Evolutionary conservation across 2,888 invertebrate species (phyloP), one percentile per base, ranked within the genome.

Genomic region (Salticus scenicus): DNA sequence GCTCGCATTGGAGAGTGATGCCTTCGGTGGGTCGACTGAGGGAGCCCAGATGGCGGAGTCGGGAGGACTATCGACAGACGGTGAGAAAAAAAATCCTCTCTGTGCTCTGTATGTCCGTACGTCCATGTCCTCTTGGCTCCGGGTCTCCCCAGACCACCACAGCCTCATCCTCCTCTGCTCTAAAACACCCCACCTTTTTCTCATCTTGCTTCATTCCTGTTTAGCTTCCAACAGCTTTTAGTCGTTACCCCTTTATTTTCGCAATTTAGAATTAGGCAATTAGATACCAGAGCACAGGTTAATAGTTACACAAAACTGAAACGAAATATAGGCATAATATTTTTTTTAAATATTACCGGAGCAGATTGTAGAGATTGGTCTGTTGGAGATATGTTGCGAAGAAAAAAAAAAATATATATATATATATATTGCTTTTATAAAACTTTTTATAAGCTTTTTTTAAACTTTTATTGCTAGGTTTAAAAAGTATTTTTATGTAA

Each of bases 1-100:
- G 77, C 72, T 73, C 76, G 20, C 14, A 24, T n/a, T 30, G 72
- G 83, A 64, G 51, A 77, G 70, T 75, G 83, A 76, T 67, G 71
- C 63, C 57, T 42, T 57, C 70, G 76, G 30, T 42, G 20, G 66
- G 67, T 51, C 69, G 41, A 28, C 47, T 41, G 51, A 63, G 77
- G 70, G 83, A 77, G 66, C 66, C 47, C 73, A 33, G 77, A 92
- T 88, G 90, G 92, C 88, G 92, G 92, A 89, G 92, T 92, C 91
- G 92, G 92, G 92, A 83, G 83, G 83, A 83, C 82, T 82, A 64
- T 70, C 82, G 37, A 69, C 77, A 64, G 77, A 83, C 73, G 71
- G 72, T 77, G 72, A 77, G 83, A 77, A 77, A 83, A 77, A 75
- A 77, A 63, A 64, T 33, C 47, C 75, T 70, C 70, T 70, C 72